Evolutionary conservation across 1,140 invertebrate genomes (phyloP), one percentile per base, ranked within the genome.

Genomic region (Mylabris phalerata): DNA sequence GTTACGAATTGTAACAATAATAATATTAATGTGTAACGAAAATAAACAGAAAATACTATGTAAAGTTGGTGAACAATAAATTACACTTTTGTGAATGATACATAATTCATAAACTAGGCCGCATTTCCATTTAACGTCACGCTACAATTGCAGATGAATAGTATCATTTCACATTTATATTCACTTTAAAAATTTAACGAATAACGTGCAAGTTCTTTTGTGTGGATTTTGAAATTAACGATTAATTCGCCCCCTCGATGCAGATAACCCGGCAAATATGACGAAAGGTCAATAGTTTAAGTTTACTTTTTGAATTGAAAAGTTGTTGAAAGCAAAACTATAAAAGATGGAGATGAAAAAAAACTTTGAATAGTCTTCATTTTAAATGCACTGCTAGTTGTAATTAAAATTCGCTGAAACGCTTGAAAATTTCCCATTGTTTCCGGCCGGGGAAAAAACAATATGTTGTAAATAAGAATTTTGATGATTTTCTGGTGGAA

Each of bases 71-170:
- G 32, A 7, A 32, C 32, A 32, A 32, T 32, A 32, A 32, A 32
- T 32, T 7, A 32, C 32, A 32, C 32, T 5, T 42, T 13, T 47
- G 10, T 2, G 19, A 13, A n/a, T 41, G 40, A 47, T 55, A 44
- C 25, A 48, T 55, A 48, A 47, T 55, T 55, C 44, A 55, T 55
- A 55, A 55, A 48, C 44, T 55, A 48, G 52, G 52, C 44, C 45
- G 32, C 45, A 55, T 55, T 55, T 55, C 44, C 52, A 55, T 55
- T 55, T 48, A 27, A 19, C 11, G 52, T 55, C 52, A 55, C 52
- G 45, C 52, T 13, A 46, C 40, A 32, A 11, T 39, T 27, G 39
- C 26, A 46, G 52, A 55, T 47, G 45, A 55, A 55, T 47, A 55
- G 44, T 48, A 54, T 54, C 51, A 54, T 32, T 45, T 32, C 32